phyloP scores from a whole-genome alignment of 2,797 vertebrate genomes.

The Ceyx erithaca region DNA sequence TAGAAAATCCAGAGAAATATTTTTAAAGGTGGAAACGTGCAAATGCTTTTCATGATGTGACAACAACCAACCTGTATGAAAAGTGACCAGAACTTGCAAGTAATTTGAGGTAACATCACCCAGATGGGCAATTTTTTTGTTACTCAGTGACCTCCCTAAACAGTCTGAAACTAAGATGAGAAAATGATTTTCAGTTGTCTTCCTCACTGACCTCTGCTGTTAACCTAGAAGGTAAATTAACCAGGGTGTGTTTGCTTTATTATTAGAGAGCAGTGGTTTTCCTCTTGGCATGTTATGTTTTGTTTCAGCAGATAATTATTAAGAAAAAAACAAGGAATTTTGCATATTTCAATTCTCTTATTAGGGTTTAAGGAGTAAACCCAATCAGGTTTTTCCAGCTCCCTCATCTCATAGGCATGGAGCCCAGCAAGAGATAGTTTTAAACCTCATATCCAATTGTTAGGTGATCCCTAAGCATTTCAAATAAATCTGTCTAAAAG shows the following conservation, averaged over 20 bases:
- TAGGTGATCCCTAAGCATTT: not conserved
- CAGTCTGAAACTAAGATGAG: not conserved
- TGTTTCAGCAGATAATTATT: not conserved
- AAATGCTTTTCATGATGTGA: constrained; percentile 3
- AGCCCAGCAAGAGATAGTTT: not conserved
- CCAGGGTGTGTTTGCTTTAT: not conserved
- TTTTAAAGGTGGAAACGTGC: not conserved
- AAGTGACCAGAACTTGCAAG: constrained; percentile 25
- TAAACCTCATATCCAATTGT: not conserved
- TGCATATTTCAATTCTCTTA: accelerated
- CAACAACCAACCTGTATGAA: not conserved
- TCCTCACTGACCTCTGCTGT: not conserved
- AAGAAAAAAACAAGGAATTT: not conserved
- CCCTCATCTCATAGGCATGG: not conserved
- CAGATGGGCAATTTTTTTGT: not conserved
- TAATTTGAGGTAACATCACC: constrained; percentile 17
- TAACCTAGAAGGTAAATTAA: not conserved
- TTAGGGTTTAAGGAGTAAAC: not conserved
- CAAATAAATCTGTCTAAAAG: accelerated
- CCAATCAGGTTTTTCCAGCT: not conserved
- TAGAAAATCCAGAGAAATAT: not conserved
- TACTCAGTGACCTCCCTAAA: not conserved
- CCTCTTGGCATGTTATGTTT: not conserved
- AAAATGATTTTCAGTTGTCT: constrained; percentile 40
- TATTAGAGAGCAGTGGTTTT: not conserved